These are phyloP conservation scores for Prochilodus magdalenae DNA, from an alignment of 2,113 vertebrate species.

Conservation along the genomic window DNA sequence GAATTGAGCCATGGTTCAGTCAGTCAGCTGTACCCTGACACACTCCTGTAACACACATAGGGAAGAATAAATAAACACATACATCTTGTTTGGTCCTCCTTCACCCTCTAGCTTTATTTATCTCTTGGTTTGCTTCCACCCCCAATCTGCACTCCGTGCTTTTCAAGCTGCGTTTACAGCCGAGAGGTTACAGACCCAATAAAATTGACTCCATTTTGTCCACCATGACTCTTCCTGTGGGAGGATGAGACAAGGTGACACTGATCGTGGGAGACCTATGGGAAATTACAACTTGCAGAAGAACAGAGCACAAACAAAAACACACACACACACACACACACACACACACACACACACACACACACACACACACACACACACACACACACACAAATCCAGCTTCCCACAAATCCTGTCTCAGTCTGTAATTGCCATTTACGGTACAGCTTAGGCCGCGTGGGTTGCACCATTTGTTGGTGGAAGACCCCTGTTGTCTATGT, in stretches of 20 bases:
- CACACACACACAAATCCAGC: constrained; percentile 5
- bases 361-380: no score
- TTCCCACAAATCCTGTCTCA: neutral
- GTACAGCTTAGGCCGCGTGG: constrained; percentile 16
- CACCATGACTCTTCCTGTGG: neutral
- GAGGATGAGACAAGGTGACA: neutral
- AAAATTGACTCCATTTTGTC: neutral
- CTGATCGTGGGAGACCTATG: neutral
- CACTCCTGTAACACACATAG: constrained; percentile 69
- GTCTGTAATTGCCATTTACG: constrained; percentile 31
- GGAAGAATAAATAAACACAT: neutral
- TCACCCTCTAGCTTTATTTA: neutral
- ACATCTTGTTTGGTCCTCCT: neutral
- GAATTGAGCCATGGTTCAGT: constrained; percentile 98
- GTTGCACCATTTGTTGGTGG: neutral
- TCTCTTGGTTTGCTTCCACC: neutral
- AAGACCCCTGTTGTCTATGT: neutral
- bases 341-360: no score
- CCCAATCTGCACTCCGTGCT: neutral
- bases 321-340: no score
- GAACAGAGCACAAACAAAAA: neutral
- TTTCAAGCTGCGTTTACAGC: neutral
- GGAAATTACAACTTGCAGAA: neutral
- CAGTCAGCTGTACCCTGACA: constrained; percentile 72
- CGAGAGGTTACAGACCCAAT: neutral